Conservation (phyloP, 2,797 vertebrate genomes). For the Dipus sagitta region DNA sequence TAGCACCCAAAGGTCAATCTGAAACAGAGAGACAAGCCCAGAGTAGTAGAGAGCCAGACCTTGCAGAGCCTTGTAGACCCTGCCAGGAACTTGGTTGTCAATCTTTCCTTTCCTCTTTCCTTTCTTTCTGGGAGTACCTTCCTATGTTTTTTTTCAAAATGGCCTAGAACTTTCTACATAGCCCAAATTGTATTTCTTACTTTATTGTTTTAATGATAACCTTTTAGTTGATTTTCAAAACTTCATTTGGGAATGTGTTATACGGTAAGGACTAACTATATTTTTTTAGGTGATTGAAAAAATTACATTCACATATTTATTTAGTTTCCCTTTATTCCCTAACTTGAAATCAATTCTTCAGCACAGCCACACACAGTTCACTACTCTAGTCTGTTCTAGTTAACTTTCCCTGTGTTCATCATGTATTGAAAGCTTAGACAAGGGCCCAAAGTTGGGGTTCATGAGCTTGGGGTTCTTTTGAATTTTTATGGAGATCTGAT, state of each 20-base stretch:
- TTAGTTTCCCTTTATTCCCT: constrained; percentile 4
- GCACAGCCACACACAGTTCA: background rate
- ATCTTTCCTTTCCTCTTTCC: background rate
- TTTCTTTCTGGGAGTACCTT: background rate
- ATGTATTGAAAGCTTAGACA: no score
- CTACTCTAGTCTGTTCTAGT: background rate
- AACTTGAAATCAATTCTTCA: constrained; percentile 25
- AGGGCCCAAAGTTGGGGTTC: no score
- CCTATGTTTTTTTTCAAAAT: background rate
- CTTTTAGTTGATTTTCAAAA: background rate
- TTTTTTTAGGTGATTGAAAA: constrained; percentile 32
- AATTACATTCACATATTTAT: background rate
- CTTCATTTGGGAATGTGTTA: background rate
- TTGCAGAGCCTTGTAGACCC: background rate
- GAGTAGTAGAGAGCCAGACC: background rate
- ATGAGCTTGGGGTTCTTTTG: no score
- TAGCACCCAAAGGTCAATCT: background rate
- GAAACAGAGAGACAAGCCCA: background rate
- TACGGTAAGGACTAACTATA: background rate
- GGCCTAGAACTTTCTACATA: background rate
- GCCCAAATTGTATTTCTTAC: background rate
- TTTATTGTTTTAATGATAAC: constrained; percentile 33
- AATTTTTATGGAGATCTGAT: no score
- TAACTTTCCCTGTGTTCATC: constrained; percentile 12
- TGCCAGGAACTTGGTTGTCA: background rate